A percentile compares a stretch with the other conserved stretches of the same genome.
These are phyloP conservation scores for Apantesis nais DNA, from an alignment of 2,888 invertebrate genomes.

Conservation along the genomic window DNA sequence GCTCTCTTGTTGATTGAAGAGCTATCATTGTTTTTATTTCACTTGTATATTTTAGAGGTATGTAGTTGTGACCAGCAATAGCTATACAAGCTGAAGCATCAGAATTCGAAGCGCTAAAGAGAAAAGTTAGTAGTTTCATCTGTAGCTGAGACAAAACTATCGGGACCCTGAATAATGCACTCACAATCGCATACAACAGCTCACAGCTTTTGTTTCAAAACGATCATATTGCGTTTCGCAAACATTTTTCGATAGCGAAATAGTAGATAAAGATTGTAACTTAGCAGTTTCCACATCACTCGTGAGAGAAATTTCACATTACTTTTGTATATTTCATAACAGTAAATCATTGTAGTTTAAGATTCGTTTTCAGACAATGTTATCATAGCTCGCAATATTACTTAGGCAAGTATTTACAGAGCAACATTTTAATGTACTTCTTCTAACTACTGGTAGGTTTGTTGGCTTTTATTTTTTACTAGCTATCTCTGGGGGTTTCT, in stretches of 20 bases:
- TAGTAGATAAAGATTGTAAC: slow-evolving; percentile 19
- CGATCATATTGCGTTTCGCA: slow-evolving; percentile 16
- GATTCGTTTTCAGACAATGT: not conserved
- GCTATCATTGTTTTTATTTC: slow-evolving; percentile 55
- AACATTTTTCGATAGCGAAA: slow-evolving; percentile 29
- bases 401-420: not conserved
- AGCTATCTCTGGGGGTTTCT: too few relatives aligned
- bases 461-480: too few relatives aligned
- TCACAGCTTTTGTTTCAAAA: slow-evolving; percentile 6
- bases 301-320: not conserved
- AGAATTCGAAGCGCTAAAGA: slow-evolving; percentile 17
- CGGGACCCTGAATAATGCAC: slow-evolving; percentile 9
- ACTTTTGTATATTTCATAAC: slow-evolving; percentile 3
- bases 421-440: not conserved
- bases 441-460: too few relatives aligned
- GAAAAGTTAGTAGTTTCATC: slow-evolving; percentile 24
- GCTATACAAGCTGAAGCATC: not conserved
- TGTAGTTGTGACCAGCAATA: not conserved
- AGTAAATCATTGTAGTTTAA: not conserved
- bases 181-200: slow-evolving; percentile 1
- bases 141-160: too few relatives aligned
- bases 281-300: slow-evolving; percentile 3
- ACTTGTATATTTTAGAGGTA: slow-evolving; percentile 51
- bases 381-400: not conserved
- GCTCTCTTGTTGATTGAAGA: slow-evolving; percentile 60